A percentile compares a stretch with the other conserved stretches of the same genome.
These are phyloP conservation scores for Hyposoter dolosus DNA, from an alignment of 2,888 invertebrate species.

Conservation along the genomic window DNA sequence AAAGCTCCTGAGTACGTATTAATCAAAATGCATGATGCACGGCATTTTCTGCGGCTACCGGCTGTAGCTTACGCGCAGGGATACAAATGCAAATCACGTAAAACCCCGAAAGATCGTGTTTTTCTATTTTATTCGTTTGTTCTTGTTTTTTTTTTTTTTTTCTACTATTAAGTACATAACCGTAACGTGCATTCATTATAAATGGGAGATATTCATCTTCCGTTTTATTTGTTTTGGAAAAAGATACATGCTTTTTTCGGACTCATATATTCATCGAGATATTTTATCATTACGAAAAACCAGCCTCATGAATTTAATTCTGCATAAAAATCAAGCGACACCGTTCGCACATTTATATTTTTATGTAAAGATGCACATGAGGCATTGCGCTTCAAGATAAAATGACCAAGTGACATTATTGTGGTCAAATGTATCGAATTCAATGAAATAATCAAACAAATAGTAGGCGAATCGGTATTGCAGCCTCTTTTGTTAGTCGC, in stretches of 20 bases:
- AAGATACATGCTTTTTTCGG: conserved; percentile 1
- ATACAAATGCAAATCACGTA: conserved; percentile 61
- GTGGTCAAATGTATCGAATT: no score
- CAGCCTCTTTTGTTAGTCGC: no score
- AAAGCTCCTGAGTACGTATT: conserved; percentile 46
- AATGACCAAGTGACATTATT: no score
- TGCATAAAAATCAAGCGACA: not conserved
- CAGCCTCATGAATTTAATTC: not conserved
- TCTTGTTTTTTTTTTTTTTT: conserved; percentile 21
- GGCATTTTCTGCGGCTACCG: not conserved
- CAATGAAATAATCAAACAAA: no score
- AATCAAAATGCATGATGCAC: conserved; percentile 51
- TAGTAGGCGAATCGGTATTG: no score
- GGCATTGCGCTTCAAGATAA: not conserved
- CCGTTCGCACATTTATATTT: not conserved
- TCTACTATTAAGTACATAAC: not conserved
- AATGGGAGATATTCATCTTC: conserved; percentile 11
- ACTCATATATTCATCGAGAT: not conserved
- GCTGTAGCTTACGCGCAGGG: not conserved
- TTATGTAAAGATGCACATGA: not conserved
- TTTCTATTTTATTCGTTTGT: not conserved
- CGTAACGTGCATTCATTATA: not conserved
- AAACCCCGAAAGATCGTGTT: conserved; percentile 31
- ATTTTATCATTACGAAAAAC: not conserved
- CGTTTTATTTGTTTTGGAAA: not conserved